Conservation (phyloP, 2,797 vertebrate genomes). For the Ispidina picta region DNA sequence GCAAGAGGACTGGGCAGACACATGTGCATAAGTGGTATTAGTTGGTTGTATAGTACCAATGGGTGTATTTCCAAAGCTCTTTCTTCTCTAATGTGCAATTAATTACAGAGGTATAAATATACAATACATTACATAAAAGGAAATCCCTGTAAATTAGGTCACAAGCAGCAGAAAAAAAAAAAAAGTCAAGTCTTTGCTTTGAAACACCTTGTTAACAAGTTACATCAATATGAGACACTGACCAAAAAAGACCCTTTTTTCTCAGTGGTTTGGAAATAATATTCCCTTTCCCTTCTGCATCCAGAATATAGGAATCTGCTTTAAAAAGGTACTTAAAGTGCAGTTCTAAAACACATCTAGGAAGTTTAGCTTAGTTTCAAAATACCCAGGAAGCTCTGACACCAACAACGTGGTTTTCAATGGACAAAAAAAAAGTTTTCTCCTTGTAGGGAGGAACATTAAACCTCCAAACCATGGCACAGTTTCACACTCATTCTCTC, state of each 20-base stretch:
- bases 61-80: background rate
- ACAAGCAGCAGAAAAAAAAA: conserved; percentile 64
- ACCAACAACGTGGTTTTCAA: background rate
- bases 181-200: conserved; percentile 86
- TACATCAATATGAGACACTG: background rate
- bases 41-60: conserved; percentile 37
- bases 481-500: background rate
- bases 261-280: background rate
- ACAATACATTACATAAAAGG: conserved; percentile 78
- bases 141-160: conserved; percentile 83
- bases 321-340: conserved; percentile 59
- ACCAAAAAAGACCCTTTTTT: background rate
- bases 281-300: conserved; percentile 11
- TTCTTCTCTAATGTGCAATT: conserved; percentile 86
- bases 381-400: background rate
- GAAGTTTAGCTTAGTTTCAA: background rate
- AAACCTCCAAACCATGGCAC: background rate
- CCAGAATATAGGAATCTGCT: background rate
- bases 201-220: conserved; percentile 40
- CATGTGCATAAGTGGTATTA: background rate
- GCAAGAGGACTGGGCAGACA: background rate
- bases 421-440: background rate
- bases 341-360: conserved; percentile 31
- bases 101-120: conserved; percentile 91
- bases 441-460: background rate